phyloP scores from a whole-genome alignment of 2,797 vertebrate species.

The Spheniscus humboldti region DNA sequence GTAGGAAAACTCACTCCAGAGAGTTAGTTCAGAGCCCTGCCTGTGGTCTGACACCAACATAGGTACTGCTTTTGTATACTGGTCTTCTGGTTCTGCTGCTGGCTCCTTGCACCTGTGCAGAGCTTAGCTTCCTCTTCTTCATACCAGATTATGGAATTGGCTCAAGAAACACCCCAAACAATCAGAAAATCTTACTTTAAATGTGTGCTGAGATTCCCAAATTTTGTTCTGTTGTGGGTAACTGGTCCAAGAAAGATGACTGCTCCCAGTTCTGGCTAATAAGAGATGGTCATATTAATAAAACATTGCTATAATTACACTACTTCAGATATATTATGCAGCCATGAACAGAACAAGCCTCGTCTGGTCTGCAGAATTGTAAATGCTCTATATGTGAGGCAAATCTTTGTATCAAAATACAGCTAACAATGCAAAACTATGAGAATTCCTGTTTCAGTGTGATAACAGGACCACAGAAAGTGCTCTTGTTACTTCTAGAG shows the following conservation, averaged over 20 bases:
- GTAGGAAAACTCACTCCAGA: background rate
- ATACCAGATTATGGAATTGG: background rate
- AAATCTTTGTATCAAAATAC: conserved; percentile 11
- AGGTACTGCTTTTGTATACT: background rate
- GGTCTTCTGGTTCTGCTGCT: background rate
- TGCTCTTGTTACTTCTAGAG: background rate
- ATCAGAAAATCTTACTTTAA: background rate
- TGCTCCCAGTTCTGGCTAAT: background rate
- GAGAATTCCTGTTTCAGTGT: conserved; percentile 14
- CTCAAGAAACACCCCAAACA: background rate
- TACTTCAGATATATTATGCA: background rate
- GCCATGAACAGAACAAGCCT: background rate
- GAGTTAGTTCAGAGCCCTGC: background rate
- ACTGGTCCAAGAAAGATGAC: background rate
- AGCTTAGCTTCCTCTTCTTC: background rate
- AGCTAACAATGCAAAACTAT: background rate
- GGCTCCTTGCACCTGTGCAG: background rate
- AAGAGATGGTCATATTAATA: background rate
- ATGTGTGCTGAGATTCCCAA: background rate
- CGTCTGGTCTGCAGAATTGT: background rate
- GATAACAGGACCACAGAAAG: conserved; percentile 42
- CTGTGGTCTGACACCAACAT: background rate
- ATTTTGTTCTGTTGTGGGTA: background rate
- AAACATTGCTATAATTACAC: background rate
- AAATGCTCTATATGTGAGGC: background rate